Evolutionary conservation across 1,140 invertebrate genomes (phyloP).

Genomic region (Zaprionus ghesquierei): DNA sequence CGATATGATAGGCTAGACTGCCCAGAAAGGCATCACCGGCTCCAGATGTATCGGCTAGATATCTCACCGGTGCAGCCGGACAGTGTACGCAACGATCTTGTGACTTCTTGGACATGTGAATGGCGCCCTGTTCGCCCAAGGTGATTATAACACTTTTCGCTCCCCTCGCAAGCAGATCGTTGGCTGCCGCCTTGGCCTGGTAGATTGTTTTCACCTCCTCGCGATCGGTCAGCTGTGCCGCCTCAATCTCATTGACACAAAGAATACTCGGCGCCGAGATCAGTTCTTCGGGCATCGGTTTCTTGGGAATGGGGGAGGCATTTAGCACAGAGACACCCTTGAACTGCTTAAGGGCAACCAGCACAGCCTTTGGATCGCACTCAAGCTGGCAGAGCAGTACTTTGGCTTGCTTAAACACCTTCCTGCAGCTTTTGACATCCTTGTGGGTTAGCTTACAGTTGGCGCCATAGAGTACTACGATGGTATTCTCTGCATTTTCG

Average conservation of each 20-base stretch:
- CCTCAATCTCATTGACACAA: conserved; percentile 95
- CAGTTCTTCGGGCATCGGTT: conserved; percentile 85
- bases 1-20: conserved; percentile 90
- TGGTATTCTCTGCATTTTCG: conserved; percentile 93
- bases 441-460: conserved; percentile 87
- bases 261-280: conserved; percentile 89
- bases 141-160: conserved; percentile 93
- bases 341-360: conserved; percentile 90
- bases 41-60: conserved; percentile 92
- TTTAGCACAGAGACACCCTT: conserved; percentile 91
- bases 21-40: conserved; percentile 97
- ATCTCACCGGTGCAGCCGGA: conserved; percentile 84
- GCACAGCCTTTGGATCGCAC: conserved; percentile 88
- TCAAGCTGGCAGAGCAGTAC: conserved; percentile 93
- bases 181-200: conserved; percentile 85
- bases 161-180: conserved; percentile 86
- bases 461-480: conserved; percentile 94
- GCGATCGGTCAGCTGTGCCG: conserved; percentile 88
- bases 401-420: conserved; percentile 33
- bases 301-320: conserved; percentile 88
- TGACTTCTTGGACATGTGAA: conserved; percentile 85
- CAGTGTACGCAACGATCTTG: conserved; percentile 84
- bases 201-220: conserved; percentile 63
- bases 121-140: conserved; percentile 88
- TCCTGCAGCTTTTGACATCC: conserved; percentile 84